Evolutionary conservation across 2,888 invertebrate genomes (phyloP).

Genomic region (Galeopsomyia nigrocyanea): DNA sequence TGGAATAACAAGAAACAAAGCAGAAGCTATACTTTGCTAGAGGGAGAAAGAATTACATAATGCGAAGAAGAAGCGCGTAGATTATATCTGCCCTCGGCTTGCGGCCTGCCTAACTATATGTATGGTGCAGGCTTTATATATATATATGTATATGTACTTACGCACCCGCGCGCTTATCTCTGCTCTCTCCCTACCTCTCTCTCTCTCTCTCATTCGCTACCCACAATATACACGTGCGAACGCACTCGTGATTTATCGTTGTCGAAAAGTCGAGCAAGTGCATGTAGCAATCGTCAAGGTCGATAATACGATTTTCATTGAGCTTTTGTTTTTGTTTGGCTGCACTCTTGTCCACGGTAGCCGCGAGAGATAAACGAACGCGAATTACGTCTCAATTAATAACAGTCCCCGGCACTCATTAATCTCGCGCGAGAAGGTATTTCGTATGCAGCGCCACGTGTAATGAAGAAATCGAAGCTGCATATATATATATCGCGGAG

Average conservation of each 20-base stretch:
- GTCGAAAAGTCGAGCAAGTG: conserved; percentile 36
- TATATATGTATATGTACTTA: conserved; percentile 49
- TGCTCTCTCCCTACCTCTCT: conserved; percentile 24
- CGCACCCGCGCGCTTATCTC: conserved; percentile 50
- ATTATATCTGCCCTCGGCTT: conserved; percentile 57
- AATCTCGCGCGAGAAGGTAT: conserved; percentile 4
- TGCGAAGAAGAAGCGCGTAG: conserved; percentile 54
- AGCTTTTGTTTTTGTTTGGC: neutral
- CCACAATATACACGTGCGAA: neutral
- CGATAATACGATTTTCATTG: neutral
- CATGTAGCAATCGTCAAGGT: conserved; percentile 20
- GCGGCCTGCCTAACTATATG: conserved; percentile 53
- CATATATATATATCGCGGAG: too few relatives aligned
- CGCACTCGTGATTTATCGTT: conserved; percentile 36
- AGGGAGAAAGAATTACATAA: conserved; percentile 64
- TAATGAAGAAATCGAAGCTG: conserved; percentile 20
- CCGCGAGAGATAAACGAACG: neutral
- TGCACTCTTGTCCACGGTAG: neutral
- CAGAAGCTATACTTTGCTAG: neutral
- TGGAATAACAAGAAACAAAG: neutral
- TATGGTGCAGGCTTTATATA: conserved; percentile 51
- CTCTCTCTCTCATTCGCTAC: conserved; percentile 12
- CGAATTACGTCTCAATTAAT: conserved; percentile 13
- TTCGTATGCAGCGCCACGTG: neutral
- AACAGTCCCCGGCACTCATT: neutral